Base-by-base conservation (phyloP, 2,888 invertebrate genomes). In the Caenorhabditis panamensis region DNA sequence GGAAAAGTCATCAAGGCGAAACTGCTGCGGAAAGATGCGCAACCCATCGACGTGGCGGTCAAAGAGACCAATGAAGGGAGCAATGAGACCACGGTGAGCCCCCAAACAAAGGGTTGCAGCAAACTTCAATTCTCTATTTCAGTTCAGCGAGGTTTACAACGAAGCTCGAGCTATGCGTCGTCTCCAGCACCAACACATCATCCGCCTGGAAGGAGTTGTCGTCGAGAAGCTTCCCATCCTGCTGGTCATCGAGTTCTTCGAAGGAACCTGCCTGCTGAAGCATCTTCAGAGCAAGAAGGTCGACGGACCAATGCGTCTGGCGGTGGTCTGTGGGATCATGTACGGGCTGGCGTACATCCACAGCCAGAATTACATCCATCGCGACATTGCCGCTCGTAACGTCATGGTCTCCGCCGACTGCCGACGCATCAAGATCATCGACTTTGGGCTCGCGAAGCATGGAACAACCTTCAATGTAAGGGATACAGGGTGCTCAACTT, bases 371-470 rank as follows among this genome's bases (percentile, higher is more conserved):
- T 61, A 56, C n/a, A 79, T 79, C 20, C 79, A 79, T 67, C 72
- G 79, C 0, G 79, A 79, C 26, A 64, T 79, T 13, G 79, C 79
- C n/a, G 72, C 79, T 6, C n/a, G 79, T 4, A 79, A 79, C 56
- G 67, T 72, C 11, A 59, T 79, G 66, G 24, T 79, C 5, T 66
- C 71, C 0, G n/a, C 47, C 20, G 72, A 72, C 58, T 72, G 36
- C 41, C 44, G 56, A 18, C 54, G 59, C 8, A 66, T 79, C 5
- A 79, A 79, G 47, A 26, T 79, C 22, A 79, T 79, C 36, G 79
- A 79, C 51, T 79, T 79, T 20, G 79, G 79, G 24, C 24, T 79
- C 8, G 62, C 67, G 0, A 72, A 54, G 41, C 64, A 61, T n/a
- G 62, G 67, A 44, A 5, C 20, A 0, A 20, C 20, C 18, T 72